Base-by-base conservation (phyloP, 2,797 vertebrate species). In the Mallotus villosus region DNA sequence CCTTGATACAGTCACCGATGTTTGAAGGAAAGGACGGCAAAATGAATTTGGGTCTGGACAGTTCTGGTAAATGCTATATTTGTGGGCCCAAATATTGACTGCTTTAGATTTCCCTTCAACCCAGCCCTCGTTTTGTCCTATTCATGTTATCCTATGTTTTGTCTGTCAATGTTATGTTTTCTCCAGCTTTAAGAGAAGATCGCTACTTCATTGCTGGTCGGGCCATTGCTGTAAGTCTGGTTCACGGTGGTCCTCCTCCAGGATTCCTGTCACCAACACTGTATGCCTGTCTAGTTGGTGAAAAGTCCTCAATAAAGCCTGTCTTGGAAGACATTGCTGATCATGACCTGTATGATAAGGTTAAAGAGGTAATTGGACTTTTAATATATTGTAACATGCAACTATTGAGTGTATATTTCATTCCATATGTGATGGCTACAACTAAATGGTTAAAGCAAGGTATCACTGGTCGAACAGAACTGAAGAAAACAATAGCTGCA, bases 131-230 rank as follows among this genome's bases (percentile, higher is more conserved):
- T 27, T 27, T 27, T 27, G 27, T 27, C 27, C 27, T 27, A 27
- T 27, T 27, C 27, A 4, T 27, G 27, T 27, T 27, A 27, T 27
- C 27, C 27, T 27, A 27, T 27, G 27, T 27, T 27, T 27, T 27
- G 27, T 27, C 27, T 27, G 27, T 27, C 3, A 27, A 27, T 27
- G 27, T 34, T 65, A 70, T 60, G 64, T 76, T 72, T 58, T 58
- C 32, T 63, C 12, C 49, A 76, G 73, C 73, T 22, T 14, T 76
- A 16, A 72, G 74, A 68, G 74, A 72, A 29, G 63, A 72, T 64
- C 9, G 64, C 29, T 68, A 67, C 16, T 71, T 71, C 49, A 19
- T 71, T 17, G 69, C 58, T 27, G 65, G 72, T 17, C n/a, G 37
- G 71, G 64, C 37, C 63, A 71, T 66, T 53, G 68, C 74, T 46